These are phyloP conservation scores for Cydia fagiglandana DNA, from an alignment of 1,140 invertebrate genomes.

Conservation along the genomic window DNA sequence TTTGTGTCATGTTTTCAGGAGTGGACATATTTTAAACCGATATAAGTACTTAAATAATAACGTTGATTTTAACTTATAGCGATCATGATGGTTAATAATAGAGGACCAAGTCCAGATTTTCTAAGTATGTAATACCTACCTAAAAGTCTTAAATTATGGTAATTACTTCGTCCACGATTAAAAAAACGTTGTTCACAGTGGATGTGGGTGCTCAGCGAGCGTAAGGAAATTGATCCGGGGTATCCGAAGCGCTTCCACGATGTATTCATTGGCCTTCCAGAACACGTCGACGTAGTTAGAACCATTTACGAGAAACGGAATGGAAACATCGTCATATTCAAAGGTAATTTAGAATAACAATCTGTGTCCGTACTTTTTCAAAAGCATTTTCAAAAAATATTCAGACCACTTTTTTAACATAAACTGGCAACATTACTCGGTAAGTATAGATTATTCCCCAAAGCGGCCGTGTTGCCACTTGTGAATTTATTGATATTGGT, in stretches of 20 bases:
- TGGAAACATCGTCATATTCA: slow-evolving; percentile 87
- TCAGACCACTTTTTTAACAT: too few species aligned
- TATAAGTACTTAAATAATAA: too few species aligned
- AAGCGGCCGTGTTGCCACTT: not conserved
- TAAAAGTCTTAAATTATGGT: too few species aligned
- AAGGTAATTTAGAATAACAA: slow-evolving; percentile 79
- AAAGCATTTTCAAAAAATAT: too few species aligned
- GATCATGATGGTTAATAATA: too few species aligned
- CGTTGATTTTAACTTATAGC: too few species aligned
- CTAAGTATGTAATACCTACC: too few species aligned
- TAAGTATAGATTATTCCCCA: not conserved
- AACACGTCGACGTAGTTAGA: slow-evolving; percentile 82
- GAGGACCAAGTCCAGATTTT: too few species aligned
- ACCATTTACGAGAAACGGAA: slow-evolving; percentile 87
- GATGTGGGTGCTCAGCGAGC: slow-evolving; percentile 82
- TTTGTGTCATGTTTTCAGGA: too few species aligned
- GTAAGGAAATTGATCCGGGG: slow-evolving; percentile 77
- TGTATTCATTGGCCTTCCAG: slow-evolving; percentile 82
- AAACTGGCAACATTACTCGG: not conserved
- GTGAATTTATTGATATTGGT: too few species aligned
- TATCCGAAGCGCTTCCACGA: slow-evolving; percentile 82
- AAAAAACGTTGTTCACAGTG: slow-evolving; percentile 58
- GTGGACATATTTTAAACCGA: too few species aligned
- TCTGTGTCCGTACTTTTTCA: not conserved
- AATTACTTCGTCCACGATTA: too few species aligned